phyloP scores from a whole-genome alignment of 2,888 invertebrate genomes.

The Hemaris fuciformis region DNA sequence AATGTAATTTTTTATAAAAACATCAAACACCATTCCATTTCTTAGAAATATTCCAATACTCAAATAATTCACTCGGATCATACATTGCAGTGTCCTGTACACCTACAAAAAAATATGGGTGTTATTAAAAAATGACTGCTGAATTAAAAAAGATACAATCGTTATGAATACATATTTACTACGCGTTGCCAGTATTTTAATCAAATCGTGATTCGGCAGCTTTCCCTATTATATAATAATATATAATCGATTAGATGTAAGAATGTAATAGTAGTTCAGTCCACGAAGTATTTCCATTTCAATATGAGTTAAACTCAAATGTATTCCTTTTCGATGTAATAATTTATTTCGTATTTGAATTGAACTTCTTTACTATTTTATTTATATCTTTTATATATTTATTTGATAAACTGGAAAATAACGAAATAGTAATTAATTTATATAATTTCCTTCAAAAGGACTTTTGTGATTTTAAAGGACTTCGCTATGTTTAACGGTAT shows the following conservation, averaged over 20 bases:
- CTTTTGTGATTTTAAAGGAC: not conserved
- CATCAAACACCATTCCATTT: too few species aligned
- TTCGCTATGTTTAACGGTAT: not conserved
- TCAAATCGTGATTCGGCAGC: too few species aligned
- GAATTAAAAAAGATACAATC: too few species aligned
- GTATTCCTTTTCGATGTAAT: not conserved
- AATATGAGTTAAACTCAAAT: not conserved
- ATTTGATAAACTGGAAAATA: not conserved
- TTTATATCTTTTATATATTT: not conserved
- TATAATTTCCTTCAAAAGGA: not conserved
- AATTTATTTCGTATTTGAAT: not conserved
- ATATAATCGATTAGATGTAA: not conserved
- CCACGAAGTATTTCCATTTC: not conserved
- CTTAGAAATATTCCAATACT: too few species aligned
- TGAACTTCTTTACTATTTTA: not conserved
- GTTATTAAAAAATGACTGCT: too few species aligned
- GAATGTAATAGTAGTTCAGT: not conserved
- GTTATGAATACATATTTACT: too few species aligned
- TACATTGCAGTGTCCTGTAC: too few species aligned
- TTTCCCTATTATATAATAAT: not conserved
- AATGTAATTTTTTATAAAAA: too few species aligned
- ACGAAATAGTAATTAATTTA: not conserved
- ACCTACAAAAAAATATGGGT: too few species aligned
- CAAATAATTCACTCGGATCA: too few species aligned
- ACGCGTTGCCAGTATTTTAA: too few species aligned